Percentiles rank a stretch among this genome's conserved stretches.
Conservation (phyloP, 2,113 vertebrate species). For the Proterorhinus semilunaris region DNA sequence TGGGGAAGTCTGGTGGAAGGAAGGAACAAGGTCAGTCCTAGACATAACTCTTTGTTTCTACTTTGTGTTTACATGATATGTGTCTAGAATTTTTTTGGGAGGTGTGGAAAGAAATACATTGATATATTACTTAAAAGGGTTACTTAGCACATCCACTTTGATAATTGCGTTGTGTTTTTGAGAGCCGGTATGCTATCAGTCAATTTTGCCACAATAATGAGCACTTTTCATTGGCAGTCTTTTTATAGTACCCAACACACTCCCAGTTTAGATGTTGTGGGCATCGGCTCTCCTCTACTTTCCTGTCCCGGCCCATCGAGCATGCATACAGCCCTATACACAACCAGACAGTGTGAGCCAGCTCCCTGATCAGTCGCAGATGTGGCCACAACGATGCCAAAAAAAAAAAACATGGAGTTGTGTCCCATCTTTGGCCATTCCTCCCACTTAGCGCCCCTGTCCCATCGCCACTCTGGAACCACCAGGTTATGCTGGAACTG, state of each 20-base stretch:
- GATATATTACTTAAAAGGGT: constrained; percentile 25
- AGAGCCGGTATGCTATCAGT: constrained; percentile 42
- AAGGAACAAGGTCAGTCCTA: constrained; percentile 22
- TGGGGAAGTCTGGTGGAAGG: constrained; percentile 16
- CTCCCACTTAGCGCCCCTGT: constrained; percentile 36
- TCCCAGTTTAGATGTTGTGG: constrained; percentile 64
- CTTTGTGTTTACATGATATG: constrained; percentile 15
- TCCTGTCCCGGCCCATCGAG: constrained; percentile 56
- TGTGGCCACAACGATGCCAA: constrained; percentile 65
- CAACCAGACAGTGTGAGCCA: constrained; percentile 56
- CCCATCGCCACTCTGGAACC: constrained; percentile 27
- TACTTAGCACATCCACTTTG: constrained; percentile 23
- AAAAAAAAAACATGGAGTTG: constrained; percentile 39
- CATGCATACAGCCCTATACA: constrained; percentile 28
- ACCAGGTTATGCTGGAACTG: constrained; percentile 17
- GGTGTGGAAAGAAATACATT: constrained; percentile 39
- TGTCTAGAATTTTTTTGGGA: constrained; percentile 47
- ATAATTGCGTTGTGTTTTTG: constrained; percentile 18
- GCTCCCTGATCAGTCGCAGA: constrained; percentile 73
- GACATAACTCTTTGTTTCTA: constrained; percentile 19
- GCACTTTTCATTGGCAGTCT: constrained; percentile 70
- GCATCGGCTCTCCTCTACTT: constrained; percentile 51
- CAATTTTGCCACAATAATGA: constrained; percentile 72
- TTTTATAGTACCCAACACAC: constrained; percentile 82
- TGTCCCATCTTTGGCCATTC: constrained; percentile 23